These are phyloP conservation scores for Caerostris darwini DNA, from an alignment of 1,140 invertebrate genomes.

Conservation along the genomic window DNA sequence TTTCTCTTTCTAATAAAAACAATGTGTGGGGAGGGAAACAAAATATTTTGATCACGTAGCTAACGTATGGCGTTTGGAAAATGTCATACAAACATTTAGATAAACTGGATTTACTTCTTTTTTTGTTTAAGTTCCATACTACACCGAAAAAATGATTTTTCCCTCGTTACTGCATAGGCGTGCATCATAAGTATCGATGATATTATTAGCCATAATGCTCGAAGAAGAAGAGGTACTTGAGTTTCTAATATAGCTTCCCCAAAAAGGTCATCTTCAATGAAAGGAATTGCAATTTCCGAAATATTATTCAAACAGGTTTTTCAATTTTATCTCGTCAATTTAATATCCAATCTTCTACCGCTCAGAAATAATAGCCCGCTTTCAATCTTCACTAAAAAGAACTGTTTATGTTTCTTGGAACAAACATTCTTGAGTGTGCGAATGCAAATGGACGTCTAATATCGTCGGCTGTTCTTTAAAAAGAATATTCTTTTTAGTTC, in stretches of 20 bases:
- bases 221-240: conserved; percentile 16
- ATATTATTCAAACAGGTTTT: conserved; percentile 26
- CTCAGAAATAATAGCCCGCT: conserved; percentile 5
- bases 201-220: conserved; percentile 9
- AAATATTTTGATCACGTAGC: not conserved
- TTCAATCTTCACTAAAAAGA: not conserved
- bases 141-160: not conserved
- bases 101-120: not conserved
- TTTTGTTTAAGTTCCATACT: not conserved
- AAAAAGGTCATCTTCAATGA: not conserved
- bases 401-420: conserved; percentile 26
- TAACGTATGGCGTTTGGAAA: not conserved
- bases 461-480: not conserved
- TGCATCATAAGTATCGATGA: not conserved
- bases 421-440: not conserved
- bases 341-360: conserved; percentile 43
- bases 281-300: conserved; percentile 27
- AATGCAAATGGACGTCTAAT: conserved; percentile 51
- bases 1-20: not conserved
- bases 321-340: conserved; percentile 52
- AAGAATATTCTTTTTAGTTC: not conserved
- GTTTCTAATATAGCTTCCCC: conserved; percentile 25
- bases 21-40: not conserved
- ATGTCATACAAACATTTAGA: not conserved
- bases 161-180: not conserved